These are phyloP conservation scores for Callyntrura guangdongensis DNA, from an alignment of 2,888 invertebrate genomes.

Conservation along the genomic window DNA sequence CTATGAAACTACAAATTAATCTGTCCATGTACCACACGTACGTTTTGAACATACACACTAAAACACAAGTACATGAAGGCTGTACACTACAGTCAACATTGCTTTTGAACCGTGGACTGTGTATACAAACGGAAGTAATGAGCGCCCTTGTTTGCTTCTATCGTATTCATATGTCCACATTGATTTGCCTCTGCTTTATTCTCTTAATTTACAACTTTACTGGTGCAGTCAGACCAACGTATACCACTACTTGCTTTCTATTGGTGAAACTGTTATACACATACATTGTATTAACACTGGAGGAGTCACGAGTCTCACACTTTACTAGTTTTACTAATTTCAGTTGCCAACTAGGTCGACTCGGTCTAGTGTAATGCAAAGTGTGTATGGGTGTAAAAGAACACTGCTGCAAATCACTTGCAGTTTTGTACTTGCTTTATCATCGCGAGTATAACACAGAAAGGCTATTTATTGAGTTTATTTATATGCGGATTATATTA, in stretches of 20 bases:
- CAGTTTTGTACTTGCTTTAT: background rate
- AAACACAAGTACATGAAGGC: conserved; percentile 4
- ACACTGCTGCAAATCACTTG: conserved; percentile 3
- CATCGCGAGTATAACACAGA: background rate
- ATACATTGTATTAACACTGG: conserved; percentile 20
- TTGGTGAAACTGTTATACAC: background rate
- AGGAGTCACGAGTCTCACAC: conserved; percentile 18
- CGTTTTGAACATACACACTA: background rate
- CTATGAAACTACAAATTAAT: background rate
- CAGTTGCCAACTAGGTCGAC: conserved; percentile 71
- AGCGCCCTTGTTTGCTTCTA: conserved; percentile 14
- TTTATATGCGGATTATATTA: background rate
- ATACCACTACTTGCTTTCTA: background rate
- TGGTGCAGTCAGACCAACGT: background rate
- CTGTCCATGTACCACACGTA: background rate
- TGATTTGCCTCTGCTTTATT: background rate
- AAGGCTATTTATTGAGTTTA: background rate
- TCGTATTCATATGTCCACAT: background rate
- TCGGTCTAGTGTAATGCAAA: conserved; percentile 3
- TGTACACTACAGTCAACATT: background rate
- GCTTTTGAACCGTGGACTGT: conserved; percentile 1
- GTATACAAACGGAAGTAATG: conserved; percentile 38
- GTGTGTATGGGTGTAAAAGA: background rate
- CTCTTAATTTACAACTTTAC: background rate
- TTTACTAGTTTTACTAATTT: conserved; percentile 9